Percentiles rank a stretch among this genome's conserved stretches.
phyloP scores from a whole-genome alignment of 2,888 invertebrate genomes.

The Ophioninae sp. region DNA sequence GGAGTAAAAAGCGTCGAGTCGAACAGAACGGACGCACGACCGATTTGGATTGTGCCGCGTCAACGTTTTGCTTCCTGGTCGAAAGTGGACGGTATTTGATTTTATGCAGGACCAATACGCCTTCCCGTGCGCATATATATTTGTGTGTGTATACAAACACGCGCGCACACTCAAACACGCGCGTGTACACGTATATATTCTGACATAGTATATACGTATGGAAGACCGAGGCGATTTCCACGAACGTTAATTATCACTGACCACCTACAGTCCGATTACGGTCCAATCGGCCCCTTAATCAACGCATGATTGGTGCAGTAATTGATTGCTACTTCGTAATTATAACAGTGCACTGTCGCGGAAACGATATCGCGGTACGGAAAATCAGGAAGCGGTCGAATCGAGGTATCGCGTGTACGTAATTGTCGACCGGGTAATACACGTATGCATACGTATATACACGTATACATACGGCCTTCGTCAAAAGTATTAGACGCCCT shows the following conservation, averaged over 20 bases:
- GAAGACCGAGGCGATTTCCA: conserved; percentile 73
- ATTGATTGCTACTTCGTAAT: conserved; percentile 81
- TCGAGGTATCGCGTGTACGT: conserved; percentile 64
- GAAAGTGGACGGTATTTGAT: conserved; percentile 77
- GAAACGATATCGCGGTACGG: conserved; percentile 71
- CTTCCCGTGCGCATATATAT: conserved; percentile 59
- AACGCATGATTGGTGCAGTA: conserved; percentile 81
- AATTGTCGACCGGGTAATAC: conserved; percentile 51
- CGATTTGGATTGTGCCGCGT: conserved; percentile 58
- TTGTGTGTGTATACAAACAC: no score
- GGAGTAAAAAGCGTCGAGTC: background rate
- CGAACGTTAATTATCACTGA: conserved; percentile 80
- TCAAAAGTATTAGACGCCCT: no score
- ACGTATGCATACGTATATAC: background rate
- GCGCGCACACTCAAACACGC: no score
- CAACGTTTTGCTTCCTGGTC: conserved; percentile 77
- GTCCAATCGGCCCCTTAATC: conserved; percentile 81
- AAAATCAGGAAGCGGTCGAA: conserved; percentile 68
- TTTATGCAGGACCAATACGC: conserved; percentile 76
- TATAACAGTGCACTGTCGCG: conserved; percentile 79
- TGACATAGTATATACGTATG: no score
- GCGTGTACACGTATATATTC: background rate
- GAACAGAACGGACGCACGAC: background rate
- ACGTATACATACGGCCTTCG: no score
- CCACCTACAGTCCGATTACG: conserved; percentile 80